Base-by-base conservation (phyloP, 2,888 invertebrate genomes). In the Catocala fraxini region DNA sequence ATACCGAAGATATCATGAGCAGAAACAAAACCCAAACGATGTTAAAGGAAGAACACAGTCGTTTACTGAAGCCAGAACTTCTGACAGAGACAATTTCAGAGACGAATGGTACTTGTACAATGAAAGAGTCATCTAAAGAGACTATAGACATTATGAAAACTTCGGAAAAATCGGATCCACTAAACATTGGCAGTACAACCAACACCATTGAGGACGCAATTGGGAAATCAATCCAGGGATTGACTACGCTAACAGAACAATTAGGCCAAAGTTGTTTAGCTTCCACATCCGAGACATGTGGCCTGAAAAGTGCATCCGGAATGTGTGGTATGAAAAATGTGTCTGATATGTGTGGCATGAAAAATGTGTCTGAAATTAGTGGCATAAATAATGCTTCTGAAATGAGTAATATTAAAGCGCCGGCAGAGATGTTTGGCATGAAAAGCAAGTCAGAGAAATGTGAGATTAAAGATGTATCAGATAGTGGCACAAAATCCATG, bases 1-100 rank as follows among this genome's bases (percentile, higher is more conserved):
- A 68, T 51, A 54, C 67, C 13, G 71, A 67, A 59, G 63, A 71
- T 7, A 48, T 57, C 11, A 53, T 60, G 5, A 73, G 54, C 35
- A 80, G 77, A 63, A 79, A 71, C 47, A 71, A 66, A 15, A 68
- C 62, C 12, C 74, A 81, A 59, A 53, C 75, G 2, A 68, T 75
- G 62, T 63, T 79, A 13, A 84, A 76, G 72, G 85, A 84, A 69
- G 84, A 84, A 4, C 80, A 86, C 58, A 77, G 83, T 53, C 72
- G 81, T 59, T 68, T 83, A 48, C 53, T 87, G 15, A 85, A 80
- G 65, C 79, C 84, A 46, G 83, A 86, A 70, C 45, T 82, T 6
- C 53, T 83, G 10, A 71, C 71, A 35, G 77, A 77, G 15, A 57
- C 72, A 11, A 64, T 59, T 33, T 64, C 55, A 10, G 70, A 63